Conservation (phyloP, 2,113 vertebrate genomes). For the Physeter macrocephalus region DNA sequence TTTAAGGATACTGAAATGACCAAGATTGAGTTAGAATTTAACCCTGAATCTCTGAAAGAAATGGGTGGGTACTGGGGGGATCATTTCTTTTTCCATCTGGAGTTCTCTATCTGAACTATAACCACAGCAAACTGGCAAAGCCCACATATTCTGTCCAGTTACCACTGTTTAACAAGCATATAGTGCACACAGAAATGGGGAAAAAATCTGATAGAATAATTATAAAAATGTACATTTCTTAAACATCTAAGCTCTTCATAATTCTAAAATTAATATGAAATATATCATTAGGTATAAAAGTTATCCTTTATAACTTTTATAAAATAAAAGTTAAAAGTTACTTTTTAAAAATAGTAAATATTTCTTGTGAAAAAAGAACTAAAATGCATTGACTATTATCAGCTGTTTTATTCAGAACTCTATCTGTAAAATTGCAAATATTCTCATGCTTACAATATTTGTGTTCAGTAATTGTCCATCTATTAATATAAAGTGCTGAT, state of each 20-base stretch:
- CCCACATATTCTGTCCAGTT: background rate
- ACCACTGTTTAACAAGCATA: slow-evolving; percentile 8
- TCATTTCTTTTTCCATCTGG: background rate
- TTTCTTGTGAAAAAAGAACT: background rate
- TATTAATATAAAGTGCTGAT: background rate
- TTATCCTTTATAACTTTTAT: background rate
- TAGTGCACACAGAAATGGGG: background rate
- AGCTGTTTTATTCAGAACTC: background rate
- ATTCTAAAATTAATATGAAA: background rate
- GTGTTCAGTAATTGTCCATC: background rate
- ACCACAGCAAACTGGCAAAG: slow-evolving; percentile 38
- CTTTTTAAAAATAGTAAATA: too few relatives aligned
- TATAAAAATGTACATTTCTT: background rate
- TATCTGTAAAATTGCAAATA: background rate
- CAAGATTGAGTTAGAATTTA: slow-evolving; percentile 2
- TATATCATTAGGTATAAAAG: background rate
- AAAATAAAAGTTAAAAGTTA: too few relatives aligned
- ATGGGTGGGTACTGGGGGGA: background rate
- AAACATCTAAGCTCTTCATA: background rate
- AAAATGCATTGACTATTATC: background rate
- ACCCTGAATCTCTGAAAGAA: slow-evolving; percentile 41
- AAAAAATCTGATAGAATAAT: background rate
- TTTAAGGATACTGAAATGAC: slow-evolving; percentile 11
- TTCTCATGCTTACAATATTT: background rate
- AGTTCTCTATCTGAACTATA: slow-evolving; percentile 35